These are phyloP conservation scores for Diadumene lineata DNA, from an alignment of 92 coral and sea anemone species.

Conservation along the genomic window DNA sequence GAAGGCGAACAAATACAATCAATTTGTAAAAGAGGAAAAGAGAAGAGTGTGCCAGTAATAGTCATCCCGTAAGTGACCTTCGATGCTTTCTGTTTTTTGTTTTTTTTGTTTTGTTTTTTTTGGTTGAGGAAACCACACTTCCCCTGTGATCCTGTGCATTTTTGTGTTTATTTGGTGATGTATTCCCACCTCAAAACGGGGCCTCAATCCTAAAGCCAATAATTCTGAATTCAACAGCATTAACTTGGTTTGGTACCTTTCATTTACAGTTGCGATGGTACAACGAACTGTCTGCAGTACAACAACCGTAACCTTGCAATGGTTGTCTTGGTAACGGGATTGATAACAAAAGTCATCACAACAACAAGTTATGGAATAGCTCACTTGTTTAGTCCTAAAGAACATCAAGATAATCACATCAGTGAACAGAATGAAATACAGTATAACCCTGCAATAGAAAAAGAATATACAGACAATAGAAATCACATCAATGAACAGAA, in stretches of 20 bases:
- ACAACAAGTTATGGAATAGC: constrained; percentile 41
- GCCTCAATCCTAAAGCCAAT: too few relatives aligned
- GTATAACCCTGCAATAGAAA: background rate
- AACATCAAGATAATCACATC: constrained; percentile 17
- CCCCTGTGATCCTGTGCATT: too few relatives aligned
- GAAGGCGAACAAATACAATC: too few relatives aligned
- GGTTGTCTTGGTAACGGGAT: constrained; percentile 30
- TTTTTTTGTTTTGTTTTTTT: too few relatives aligned
- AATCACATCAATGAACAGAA: constrained; percentile 9
- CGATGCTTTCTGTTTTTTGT: too few relatives aligned
- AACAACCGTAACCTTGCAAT: constrained; percentile 45
- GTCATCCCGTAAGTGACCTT: too few relatives aligned
- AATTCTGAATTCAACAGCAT: too few relatives aligned
- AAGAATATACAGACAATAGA: background rate
- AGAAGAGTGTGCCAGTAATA: too few relatives aligned
- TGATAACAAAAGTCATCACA: constrained; percentile 38
- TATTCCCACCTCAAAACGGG: too few relatives aligned
- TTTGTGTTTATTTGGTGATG: too few relatives aligned
- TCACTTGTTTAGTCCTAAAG: constrained; percentile 46
- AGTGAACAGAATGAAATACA: constrained; percentile 8
- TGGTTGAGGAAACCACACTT: too few relatives aligned
- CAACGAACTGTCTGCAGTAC: constrained; percentile 66
- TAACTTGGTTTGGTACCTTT: background rate
- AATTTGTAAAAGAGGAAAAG: too few relatives aligned
- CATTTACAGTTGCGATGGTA: constrained; percentile 51